These are phyloP conservation scores for Mesoligia furuncula DNA, from an alignment of 2,888 invertebrate species.

Conservation along the genomic window DNA sequence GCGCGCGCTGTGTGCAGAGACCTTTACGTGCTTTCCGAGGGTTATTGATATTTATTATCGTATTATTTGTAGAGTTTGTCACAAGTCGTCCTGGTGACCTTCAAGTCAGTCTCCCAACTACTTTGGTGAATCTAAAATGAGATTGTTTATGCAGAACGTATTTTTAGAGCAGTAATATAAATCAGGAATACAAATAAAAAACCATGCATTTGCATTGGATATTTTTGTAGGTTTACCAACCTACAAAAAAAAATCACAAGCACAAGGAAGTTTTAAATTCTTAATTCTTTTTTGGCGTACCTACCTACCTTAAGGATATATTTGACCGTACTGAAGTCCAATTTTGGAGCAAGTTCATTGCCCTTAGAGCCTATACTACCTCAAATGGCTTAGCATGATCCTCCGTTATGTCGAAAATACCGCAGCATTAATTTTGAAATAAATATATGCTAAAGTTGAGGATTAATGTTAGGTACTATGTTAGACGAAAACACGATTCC, in stretches of 20 bases:
- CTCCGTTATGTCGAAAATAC: too few species aligned
- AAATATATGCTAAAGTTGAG: too few species aligned
- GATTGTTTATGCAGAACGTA: not conserved
- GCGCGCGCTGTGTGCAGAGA: too few species aligned
- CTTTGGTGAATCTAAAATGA: conserved; percentile 2
- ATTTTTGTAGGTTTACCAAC: not conserved
- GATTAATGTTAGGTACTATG: too few species aligned
- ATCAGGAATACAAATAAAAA: not conserved
- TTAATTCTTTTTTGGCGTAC: not conserved
- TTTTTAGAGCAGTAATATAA: not conserved
- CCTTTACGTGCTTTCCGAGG: too few species aligned
- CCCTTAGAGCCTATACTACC: too few species aligned
- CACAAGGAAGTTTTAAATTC: not conserved
- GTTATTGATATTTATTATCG: not conserved
- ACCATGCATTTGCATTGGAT: not conserved
- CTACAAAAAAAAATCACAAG: too few species aligned
- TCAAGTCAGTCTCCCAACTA: not conserved
- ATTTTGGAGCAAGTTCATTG: not conserved
- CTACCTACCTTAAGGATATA: not conserved
- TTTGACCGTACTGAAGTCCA: not conserved
- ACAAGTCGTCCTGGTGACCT: conserved; percentile 8
- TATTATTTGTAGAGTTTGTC: not conserved
- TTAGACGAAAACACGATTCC: too few species aligned
- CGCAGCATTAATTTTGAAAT: too few species aligned
- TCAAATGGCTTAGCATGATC: too few species aligned